Conservation (phyloP, 2,797 vertebrate species). For the Lacerta bilineata region DNA sequence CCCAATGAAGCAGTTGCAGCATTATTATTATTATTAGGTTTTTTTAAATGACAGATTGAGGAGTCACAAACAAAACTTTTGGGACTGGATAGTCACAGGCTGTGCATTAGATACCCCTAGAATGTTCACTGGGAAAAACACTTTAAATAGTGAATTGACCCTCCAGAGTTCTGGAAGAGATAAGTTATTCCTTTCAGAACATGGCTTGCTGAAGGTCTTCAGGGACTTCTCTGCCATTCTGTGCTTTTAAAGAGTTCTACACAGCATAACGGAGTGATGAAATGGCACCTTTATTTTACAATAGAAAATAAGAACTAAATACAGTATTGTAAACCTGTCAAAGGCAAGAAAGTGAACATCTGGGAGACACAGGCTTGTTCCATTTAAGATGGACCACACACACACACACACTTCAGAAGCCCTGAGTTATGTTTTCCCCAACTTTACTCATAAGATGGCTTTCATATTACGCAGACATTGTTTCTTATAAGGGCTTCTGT, state of each 20-base stretch:
- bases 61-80: too few relatives aligned
- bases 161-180: neutral
- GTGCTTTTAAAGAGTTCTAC: neutral
- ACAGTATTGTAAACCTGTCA: neutral
- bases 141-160: neutral
- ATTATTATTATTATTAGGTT: too few relatives aligned
- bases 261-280: neutral
- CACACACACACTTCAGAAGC: conserved; percentile 4
- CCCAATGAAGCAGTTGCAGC: too few relatives aligned
- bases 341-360: neutral
- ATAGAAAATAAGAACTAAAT: neutral
- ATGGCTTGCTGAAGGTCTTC: neutral
- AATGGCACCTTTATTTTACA: neutral
- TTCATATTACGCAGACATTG: conserved; percentile 10
- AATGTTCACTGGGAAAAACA: neutral
- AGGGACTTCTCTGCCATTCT: neutral
- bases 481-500: conserved; percentile 10
- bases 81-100: neutral
- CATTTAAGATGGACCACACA: conserved; percentile 17
- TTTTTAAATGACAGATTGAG: too few relatives aligned
- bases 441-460: neutral
- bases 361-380: neutral
- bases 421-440: neutral
- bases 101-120: neutral
- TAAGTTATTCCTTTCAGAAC: neutral